Base-by-base conservation (phyloP, 2,113 vertebrate species). In the Promerops cafer region DNA sequence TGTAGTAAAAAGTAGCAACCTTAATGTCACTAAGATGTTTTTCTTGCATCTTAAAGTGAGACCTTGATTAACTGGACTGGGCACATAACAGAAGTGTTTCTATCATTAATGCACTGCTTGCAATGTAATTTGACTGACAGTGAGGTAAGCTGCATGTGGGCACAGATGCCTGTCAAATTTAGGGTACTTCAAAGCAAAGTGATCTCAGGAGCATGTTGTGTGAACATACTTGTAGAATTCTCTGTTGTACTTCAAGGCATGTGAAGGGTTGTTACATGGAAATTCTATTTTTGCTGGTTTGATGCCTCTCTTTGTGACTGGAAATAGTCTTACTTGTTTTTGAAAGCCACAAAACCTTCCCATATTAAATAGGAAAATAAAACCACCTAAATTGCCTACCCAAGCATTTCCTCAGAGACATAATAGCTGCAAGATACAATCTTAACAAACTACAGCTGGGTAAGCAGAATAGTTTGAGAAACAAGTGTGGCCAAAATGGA, bases 391-490 rank as follows among this genome's bases (percentile, higher is more conserved):
- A 87, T 63, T 89, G 81, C 66, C 83, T 92, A 31, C 69, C 35
- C n/a, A 82, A 59, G 56, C 74, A 83, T 91, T 94, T 96, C 54
- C 79, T 91, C 50, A 90, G 82, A 90, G 79, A 45, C 33, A 72
- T 93, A 88, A 88, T 83, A 94, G 42, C 50, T 54, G 66, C 65
- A 76, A 91, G 94, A 88, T 94, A 77, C 22, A 70, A 80, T 92
- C 86, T 77, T 84, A 94, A 94, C n/a, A 96, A 66, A 52, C 37
- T 89, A 42, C 86, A 91, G 83, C 86, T 96, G 86, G 65, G 69
- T 94, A 93, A 96, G 89, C 90, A 85, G 66, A 88, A 72, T 42
- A 85, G n/a, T 89, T 84, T 35, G 64, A 88, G 72, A 86, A 92
- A 84, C 23, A 83, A 78, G n/a, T 21, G 44, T 11, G 10, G 53